A percentile compares a stretch with the other conserved stretches of the same genome.
These are phyloP conservation scores for Mythimna albipuncta DNA, from an alignment of 2,888 invertebrate species.

Conservation along the genomic window DNA sequence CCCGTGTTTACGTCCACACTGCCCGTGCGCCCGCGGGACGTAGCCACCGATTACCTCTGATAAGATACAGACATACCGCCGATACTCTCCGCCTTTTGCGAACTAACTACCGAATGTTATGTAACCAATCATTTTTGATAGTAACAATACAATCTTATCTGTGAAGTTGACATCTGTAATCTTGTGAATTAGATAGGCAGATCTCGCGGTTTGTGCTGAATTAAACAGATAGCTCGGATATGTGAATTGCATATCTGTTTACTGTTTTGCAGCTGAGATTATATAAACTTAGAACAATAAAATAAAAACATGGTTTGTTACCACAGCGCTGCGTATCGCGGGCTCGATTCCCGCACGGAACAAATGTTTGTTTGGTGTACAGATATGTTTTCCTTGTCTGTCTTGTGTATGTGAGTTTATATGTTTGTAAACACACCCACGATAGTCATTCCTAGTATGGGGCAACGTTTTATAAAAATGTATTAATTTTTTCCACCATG, in stretches of 20 bases:
- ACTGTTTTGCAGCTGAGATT: neutral
- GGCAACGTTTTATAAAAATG: no score
- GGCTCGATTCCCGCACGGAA: no score
- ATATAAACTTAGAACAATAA: conserved; percentile 9
- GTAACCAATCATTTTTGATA: conserved; percentile 49
- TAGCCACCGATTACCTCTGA: conserved; percentile 34
- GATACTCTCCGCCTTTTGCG: conserved; percentile 17
- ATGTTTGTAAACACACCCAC: no score
- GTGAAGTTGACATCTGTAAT: conserved; percentile 51
- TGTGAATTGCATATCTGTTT: neutral
- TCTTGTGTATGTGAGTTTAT: no score
- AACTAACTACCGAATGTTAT: conserved; percentile 45
- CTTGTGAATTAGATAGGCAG: conserved; percentile 41
- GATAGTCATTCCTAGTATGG: no score
- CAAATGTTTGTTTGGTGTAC: no score
- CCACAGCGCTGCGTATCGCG: no score
- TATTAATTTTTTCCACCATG: no score
- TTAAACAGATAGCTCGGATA: neutral
- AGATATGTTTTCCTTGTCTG: no score
- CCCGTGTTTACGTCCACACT: conserved; percentile 50
- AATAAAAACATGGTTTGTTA: conserved; percentile 2
- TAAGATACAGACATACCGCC: conserved; percentile 46
- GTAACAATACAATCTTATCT: conserved; percentile 44
- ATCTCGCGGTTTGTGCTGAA: conserved; percentile 23
- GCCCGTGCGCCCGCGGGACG: conserved; percentile 22